Conservation (phyloP, 2,797 vertebrate species). For the Aldrovandia affinis region DNA sequence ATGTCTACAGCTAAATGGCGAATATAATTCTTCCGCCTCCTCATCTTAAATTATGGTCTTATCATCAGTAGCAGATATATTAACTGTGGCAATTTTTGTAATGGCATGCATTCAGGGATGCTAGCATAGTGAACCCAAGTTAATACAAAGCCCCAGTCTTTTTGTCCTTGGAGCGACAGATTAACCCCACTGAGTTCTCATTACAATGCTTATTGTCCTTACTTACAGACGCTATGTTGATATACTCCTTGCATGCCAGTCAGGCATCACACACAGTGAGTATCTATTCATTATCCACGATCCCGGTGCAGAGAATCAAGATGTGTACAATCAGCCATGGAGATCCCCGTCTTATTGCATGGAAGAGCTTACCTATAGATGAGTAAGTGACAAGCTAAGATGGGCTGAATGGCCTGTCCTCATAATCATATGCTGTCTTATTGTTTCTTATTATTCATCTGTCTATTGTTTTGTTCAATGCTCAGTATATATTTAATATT, state of each 20-base stretch:
- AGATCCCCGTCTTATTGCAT: neutral
- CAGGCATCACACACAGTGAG: slow-evolving; percentile 55
- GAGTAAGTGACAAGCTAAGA: too few species aligned
- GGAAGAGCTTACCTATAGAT: too few species aligned
- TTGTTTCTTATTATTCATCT: too few species aligned
- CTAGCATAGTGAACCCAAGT: neutral
- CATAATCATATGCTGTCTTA: too few species aligned
- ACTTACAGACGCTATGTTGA: slow-evolving; percentile 65
- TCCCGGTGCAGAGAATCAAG: slow-evolving; percentile 64
- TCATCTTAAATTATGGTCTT: neutral
- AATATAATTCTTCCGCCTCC: neutral
- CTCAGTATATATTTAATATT: too few species aligned
- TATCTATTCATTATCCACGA: slow-evolving; percentile 70
- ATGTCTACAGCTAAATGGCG: neutral
- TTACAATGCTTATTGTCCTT: slow-evolving; percentile 69
- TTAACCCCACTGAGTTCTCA: slow-evolving; percentile 55
- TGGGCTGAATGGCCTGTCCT: too few species aligned
- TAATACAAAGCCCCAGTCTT: slow-evolving; percentile 51
- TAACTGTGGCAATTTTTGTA: neutral
- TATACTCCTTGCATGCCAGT: slow-evolving; percentile 44
- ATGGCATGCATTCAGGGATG: neutral
- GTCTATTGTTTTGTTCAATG: too few species aligned
- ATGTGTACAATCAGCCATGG: neutral
- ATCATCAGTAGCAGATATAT: neutral
- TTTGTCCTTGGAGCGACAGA: slow-evolving; percentile 43